A percentile compares a stretch with the other conserved stretches of the same genome.
Evolutionary conservation across 1,140 invertebrate species (phyloP).

Genomic region (Drosophila ohnishii): DNA sequence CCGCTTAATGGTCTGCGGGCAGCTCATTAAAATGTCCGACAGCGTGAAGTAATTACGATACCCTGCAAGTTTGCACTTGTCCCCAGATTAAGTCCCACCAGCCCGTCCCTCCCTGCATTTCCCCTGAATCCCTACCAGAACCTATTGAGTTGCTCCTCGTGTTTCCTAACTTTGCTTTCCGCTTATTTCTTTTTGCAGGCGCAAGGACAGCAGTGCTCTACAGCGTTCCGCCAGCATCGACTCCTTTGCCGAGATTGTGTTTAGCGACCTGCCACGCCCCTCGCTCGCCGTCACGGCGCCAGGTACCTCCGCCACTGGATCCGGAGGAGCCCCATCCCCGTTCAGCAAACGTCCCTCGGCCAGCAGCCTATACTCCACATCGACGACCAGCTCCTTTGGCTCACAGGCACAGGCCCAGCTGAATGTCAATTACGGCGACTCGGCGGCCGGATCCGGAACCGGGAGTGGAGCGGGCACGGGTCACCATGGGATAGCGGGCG

Average conservation of each 20-base stretch:
- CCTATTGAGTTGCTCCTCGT: conserved; percentile 16
- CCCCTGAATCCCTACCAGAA: conserved; percentile 8
- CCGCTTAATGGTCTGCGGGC: conserved; percentile 56
- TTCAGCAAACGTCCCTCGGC: conserved; percentile 83
- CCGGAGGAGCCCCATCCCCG: conserved; percentile 45
- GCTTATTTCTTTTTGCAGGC: conserved; percentile 79
- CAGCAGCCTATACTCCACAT: conserved; percentile 84
- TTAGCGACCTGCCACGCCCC: conserved; percentile 81
- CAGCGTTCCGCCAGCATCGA: conserved; percentile 92
- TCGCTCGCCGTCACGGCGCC: conserved; percentile 67
- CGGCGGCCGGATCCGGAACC: conserved; percentile 51
- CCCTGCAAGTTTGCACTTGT: conserved; percentile 65
- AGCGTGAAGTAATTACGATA: conserved; percentile 75
- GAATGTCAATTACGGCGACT: conserved; percentile 80
- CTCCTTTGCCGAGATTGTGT: conserved; percentile 88
- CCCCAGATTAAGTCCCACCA: conserved; percentile 1
- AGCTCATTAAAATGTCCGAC: conserved; percentile 74
- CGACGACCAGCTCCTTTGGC: conserved; percentile 56
- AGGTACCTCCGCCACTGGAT: conserved; percentile 19
- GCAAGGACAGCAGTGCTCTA: conserved; percentile 85
- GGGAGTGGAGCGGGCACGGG: conserved; percentile 14
- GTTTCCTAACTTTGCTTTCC: conserved; percentile 20
- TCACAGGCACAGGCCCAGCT: conserved; percentile 66
- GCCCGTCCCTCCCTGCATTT: not conserved
- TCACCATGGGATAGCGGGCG: conserved; percentile 57